phyloP scores from a whole-genome alignment of 1,140 invertebrate species.

The Spodoptera frugiperda region DNA sequence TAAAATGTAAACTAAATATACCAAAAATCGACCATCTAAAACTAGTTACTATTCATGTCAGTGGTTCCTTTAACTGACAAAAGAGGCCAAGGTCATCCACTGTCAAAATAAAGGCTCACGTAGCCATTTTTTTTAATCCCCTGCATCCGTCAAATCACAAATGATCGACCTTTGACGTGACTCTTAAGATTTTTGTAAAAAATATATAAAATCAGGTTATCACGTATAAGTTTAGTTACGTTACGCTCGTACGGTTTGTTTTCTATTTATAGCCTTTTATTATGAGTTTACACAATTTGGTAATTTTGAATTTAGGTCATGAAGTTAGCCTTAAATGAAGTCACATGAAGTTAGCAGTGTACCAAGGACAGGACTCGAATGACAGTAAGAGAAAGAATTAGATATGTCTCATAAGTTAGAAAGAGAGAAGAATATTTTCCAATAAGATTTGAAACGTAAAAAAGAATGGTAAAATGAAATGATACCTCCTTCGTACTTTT shows the following conservation, averaged over 20 bases:
- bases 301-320: slow-evolving; percentile 6
- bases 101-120: slow-evolving; percentile 38
- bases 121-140: slow-evolving; percentile 37
- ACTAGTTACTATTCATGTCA: background rate
- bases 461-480: too few species aligned
- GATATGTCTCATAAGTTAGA: background rate
- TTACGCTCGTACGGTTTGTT: slow-evolving; percentile 51
- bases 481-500: too few species aligned
- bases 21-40: too few species aligned
- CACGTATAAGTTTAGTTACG: slow-evolving; percentile 43
- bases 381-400: background rate
- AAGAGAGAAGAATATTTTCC: too few species aligned
- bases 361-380: background rate
- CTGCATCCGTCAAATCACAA: slow-evolving; percentile 11
- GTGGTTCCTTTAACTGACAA: background rate
- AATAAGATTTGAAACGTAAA: too few species aligned
- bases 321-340: background rate
- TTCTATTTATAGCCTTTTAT: slow-evolving; percentile 27
- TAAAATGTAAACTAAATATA: too few species aligned
- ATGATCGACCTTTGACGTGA: slow-evolving; percentile 35
- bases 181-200: slow-evolving; percentile 42
- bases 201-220: slow-evolving; percentile 49
- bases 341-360: background rate
- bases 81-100: slow-evolving; percentile 26
- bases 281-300: slow-evolving; percentile 2